A percentile compares a stretch with the other conserved stretches of the same genome.
Conservation (phyloP, 2,113 vertebrate species). For the Grallaria varia region DNA sequence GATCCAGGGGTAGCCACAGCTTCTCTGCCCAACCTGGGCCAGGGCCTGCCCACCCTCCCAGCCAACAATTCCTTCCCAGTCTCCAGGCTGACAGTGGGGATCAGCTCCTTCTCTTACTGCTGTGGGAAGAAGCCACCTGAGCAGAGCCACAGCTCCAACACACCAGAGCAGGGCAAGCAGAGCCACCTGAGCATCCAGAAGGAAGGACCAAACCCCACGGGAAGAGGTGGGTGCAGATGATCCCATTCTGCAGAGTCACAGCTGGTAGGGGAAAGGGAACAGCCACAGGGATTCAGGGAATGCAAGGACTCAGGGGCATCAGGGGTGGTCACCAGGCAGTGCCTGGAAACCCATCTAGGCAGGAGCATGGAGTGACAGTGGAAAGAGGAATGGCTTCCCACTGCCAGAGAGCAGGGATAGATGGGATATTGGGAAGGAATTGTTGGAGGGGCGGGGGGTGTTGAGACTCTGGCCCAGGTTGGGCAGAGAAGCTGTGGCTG, state of each 20-base stretch:
- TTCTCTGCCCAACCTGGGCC: background rate
- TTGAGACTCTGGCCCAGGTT: background rate
- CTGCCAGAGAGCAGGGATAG: background rate
- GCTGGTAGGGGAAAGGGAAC: background rate
- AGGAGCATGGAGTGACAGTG: background rate
- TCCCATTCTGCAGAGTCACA: background rate
- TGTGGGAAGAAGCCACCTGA: background rate
- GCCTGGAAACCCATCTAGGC: background rate
- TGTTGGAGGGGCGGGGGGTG: background rate
- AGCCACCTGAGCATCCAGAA: background rate
- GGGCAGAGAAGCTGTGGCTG: background rate
- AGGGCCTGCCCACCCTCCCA: background rate
- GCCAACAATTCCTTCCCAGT: background rate
- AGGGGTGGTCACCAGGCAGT: background rate
- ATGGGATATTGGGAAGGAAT: background rate
- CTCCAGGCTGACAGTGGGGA: background rate
- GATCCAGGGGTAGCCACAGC: background rate
- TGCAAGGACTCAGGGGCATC: background rate
- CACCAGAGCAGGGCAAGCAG: background rate
- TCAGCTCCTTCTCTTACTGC: background rate
- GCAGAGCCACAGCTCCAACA: background rate
- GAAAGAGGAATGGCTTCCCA: background rate
- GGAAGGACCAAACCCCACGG: background rate
- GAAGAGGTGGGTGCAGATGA: background rate
- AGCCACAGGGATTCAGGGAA: background rate